Percentiles rank a stretch among this genome's conserved stretches.
These are phyloP conservation scores for Polydesmus complanatus DNA, from an alignment of 2,888 invertebrate genomes.

Conservation along the genomic window DNA sequence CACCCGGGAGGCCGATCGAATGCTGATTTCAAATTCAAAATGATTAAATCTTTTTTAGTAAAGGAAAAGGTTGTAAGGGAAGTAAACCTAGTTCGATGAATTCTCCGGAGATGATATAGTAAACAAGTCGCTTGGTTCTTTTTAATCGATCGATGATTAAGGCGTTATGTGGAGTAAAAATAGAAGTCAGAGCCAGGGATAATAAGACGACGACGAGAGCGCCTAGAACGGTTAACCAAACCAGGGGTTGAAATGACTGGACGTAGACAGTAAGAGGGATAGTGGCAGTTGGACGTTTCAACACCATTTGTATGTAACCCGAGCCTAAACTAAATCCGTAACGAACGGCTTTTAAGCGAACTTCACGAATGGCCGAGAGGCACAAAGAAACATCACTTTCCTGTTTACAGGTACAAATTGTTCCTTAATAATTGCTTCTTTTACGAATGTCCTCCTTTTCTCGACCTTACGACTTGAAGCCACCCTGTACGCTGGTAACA, in stretches of 20 bases:
- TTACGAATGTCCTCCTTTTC: neutral
- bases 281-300: neutral
- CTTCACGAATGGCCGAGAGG: neutral
- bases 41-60: neutral
- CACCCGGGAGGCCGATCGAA: conserved; percentile 3
- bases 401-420: neutral
- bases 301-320: neutral
- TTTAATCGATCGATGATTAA: neutral
- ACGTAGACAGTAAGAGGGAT: neutral
- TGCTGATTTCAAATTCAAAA: neutral
- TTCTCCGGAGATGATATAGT: neutral
- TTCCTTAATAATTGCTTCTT: neutral
- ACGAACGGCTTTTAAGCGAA: neutral
- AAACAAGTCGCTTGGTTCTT: neutral
- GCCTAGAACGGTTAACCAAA: neutral
- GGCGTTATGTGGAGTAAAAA: neutral
- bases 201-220: neutral
- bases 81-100: neutral
- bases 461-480: too few relatives aligned
- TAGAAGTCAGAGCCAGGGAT: neutral
- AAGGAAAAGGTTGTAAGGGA: neutral
- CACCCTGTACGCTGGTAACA: too few relatives aligned
- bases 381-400: neutral
- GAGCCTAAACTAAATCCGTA: neutral
- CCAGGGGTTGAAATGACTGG: neutral